phyloP scores from a whole-genome alignment of 1,140 invertebrate species.

The Oryctes rhinoceros region DNA sequence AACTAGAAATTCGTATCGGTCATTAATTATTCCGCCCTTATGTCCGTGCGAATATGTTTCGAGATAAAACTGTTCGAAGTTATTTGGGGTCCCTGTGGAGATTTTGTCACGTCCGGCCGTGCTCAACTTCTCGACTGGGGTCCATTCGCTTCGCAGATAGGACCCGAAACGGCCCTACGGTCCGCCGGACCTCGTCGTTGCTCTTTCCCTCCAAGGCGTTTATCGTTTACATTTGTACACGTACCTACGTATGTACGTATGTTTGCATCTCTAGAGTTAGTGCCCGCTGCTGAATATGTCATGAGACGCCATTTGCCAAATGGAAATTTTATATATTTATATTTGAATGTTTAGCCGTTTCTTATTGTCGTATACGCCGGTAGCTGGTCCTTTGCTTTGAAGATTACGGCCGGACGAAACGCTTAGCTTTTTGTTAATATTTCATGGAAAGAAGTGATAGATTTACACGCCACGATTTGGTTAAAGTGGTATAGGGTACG shows the following conservation, averaged over 20 bases:
- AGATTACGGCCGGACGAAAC: slow-evolving; percentile 10
- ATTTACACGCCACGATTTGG: slow-evolving; percentile 9
- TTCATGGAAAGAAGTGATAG: slow-evolving; percentile 16
- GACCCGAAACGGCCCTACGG: slow-evolving; percentile 29
- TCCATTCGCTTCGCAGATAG: slow-evolving; percentile 45
- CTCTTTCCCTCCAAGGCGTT: not conserved
- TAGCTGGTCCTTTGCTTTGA: slow-evolving; percentile 46
- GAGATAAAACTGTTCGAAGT: slow-evolving; percentile 35
- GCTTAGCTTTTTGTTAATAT: slow-evolving; percentile 35
- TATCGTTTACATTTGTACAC: slow-evolving; percentile 8
- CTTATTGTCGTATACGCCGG: slow-evolving; percentile 9
- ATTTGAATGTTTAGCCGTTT: slow-evolving; percentile 50
- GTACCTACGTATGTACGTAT: slow-evolving; percentile 15
- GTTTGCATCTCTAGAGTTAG: slow-evolving; percentile 54
- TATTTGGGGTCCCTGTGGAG: slow-evolving; percentile 56
- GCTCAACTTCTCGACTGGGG: slow-evolving; percentile 55
- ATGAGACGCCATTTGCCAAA: slow-evolving; percentile 59
- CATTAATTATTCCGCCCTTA: slow-evolving; percentile 39
- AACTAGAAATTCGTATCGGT: not conserved
- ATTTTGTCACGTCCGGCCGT: slow-evolving; percentile 60
- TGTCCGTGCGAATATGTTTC: slow-evolving; percentile 34
- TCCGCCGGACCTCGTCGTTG: not conserved
- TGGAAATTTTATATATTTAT: slow-evolving; percentile 61
- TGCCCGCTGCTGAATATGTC: slow-evolving; percentile 58
- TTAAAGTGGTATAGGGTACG: too few relatives aligned